A percentile compares a stretch with the other conserved stretches of the same genome.
Evolutionary conservation across 2,797 vertebrate genomes (phyloP).

Genomic region (Typhlichthys eigenmanni): DNA sequence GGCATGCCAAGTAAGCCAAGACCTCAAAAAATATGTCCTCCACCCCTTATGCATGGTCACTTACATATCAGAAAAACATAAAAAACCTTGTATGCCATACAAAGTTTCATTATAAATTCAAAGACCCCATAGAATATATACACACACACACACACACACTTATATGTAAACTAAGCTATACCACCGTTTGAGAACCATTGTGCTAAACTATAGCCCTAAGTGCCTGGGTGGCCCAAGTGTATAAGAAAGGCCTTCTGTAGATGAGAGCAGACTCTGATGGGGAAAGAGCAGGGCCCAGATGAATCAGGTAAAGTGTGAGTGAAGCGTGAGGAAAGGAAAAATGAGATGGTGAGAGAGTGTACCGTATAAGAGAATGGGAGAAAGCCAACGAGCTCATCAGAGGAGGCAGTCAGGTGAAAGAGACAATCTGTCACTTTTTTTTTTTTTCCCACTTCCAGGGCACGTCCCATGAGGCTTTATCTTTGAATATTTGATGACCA

Average conservation of each 20-base stretch:
- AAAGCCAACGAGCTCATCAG: constrained; percentile 66
- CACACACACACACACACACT: too few species aligned
- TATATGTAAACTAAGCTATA: too few species aligned
- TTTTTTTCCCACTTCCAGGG: constrained; percentile 74
- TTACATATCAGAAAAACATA: too few species aligned
- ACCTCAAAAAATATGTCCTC: too few species aligned
- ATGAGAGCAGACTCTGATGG: constrained; percentile 33
- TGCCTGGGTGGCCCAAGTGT: constrained; percentile 18
- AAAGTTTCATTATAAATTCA: too few species aligned
- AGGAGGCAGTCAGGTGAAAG: constrained; percentile 73
- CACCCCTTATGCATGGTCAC: too few species aligned
- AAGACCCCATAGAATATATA: too few species aligned
- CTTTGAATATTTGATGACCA: constrained; percentile 79
- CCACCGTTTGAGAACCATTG: too few species aligned
- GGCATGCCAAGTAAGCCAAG: constrained; percentile 6
- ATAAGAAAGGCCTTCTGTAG: constrained; percentile 21
- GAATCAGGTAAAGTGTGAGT: constrained; percentile 39
- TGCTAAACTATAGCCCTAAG: not conserved
- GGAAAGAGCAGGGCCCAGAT: constrained; percentile 36
- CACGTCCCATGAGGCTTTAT: constrained; percentile 61
- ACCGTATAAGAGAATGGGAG: constrained; percentile 39
- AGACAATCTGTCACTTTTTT: constrained; percentile 74
- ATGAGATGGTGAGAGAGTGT: constrained; percentile 25
- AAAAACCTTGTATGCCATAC: too few species aligned
- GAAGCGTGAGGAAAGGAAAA: constrained; percentile 12